phyloP scores from a whole-genome alignment of 2,113 vertebrate species.

The Zapornia atra region DNA sequence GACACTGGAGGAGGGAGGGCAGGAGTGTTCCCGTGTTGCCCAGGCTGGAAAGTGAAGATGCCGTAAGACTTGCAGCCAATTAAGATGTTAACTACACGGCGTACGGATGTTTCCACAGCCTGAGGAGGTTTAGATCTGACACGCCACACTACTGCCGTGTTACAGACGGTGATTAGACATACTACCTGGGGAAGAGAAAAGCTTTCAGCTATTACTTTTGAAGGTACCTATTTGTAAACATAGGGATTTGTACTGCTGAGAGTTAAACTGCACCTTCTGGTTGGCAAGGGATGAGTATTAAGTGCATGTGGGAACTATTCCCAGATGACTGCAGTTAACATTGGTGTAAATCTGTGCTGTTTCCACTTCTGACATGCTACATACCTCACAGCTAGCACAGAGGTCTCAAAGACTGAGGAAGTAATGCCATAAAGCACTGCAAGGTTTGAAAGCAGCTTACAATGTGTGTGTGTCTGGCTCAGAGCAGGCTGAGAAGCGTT shows the following conservation, averaged over 20 bases:
- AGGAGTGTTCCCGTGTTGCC: not conserved
- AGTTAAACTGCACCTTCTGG: not conserved
- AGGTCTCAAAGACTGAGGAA: not conserved
- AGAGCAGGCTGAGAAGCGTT: not conserved
- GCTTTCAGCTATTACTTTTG: not conserved
- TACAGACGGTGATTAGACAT: not conserved
- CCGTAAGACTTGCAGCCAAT: not conserved
- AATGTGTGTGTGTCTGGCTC: not conserved
- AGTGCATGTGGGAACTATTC: not conserved
- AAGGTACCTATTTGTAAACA: not conserved
- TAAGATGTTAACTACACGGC: not conserved
- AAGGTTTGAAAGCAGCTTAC: not conserved
- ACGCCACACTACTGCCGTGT: not conserved
- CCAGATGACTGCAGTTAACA: not conserved
- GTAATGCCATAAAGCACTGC: not conserved
- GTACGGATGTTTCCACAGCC: not conserved
- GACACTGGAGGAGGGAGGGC: rapidly evolving
- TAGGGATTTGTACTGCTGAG: not conserved
- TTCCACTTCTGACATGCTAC: not conserved
- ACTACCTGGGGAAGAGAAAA: not conserved
- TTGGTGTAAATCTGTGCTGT: not conserved
- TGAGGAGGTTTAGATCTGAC: not conserved
- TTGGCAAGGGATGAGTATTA: not conserved
- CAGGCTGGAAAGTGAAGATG: not conserved
- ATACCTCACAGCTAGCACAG: not conserved